Percentiles rank a stretch among this genome's conserved stretches.
phyloP scores from a whole-genome alignment of 2,797 vertebrate species.

The Gobio occitaniae region DNA sequence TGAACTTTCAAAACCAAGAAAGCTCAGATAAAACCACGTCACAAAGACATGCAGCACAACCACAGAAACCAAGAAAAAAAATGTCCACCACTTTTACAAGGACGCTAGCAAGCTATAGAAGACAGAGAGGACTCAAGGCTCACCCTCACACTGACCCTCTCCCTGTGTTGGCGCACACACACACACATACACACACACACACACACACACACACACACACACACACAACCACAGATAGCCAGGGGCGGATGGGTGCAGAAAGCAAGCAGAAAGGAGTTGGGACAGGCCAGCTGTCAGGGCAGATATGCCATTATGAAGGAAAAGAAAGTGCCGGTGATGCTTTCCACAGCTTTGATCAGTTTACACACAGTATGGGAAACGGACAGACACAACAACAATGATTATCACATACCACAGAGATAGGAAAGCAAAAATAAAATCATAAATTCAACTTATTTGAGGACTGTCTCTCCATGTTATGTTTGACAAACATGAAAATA shows the following conservation, averaged over 20 bases:
- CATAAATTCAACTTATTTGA: neutral
- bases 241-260: constrained; percentile 15
- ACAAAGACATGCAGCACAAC: constrained; percentile 18
- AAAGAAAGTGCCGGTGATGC: constrained; percentile 7
- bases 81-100: constrained; percentile 12
- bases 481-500: constrained; percentile 3
- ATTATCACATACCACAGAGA: constrained; percentile 5
- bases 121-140: neutral
- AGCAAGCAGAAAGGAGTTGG: constrained; percentile 38
- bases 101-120: neutral
- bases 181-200: neutral
- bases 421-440: neutral
- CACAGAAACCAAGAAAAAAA: constrained; percentile 1
- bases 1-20: constrained; percentile 19
- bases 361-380: neutral
- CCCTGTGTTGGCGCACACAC: neutral
- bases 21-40: constrained; percentile 20
- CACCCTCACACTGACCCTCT: constrained; percentile 12
- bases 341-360: neutral
- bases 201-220: neutral
- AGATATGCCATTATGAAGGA: constrained; percentile 39
- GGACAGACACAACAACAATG: constrained; percentile 1
- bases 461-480: neutral
- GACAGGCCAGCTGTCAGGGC: constrained; percentile 55
- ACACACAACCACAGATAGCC: neutral